Percentiles rank a stretch among this genome's conserved stretches.
Conservation (phyloP, 2,113 vertebrate genomes). For the Mustela lutreola region DNA sequence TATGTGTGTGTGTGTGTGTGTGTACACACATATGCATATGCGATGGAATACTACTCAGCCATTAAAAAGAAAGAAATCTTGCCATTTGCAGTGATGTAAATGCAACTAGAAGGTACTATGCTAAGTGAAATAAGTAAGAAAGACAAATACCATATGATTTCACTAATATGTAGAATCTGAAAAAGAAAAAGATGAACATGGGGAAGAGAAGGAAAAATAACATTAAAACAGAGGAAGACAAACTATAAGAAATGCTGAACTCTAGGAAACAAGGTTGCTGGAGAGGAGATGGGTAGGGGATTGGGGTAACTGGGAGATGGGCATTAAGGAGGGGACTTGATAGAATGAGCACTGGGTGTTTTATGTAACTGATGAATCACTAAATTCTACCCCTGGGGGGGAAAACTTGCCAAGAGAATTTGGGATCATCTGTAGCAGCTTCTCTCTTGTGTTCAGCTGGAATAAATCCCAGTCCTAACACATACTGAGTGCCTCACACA, state of each 20-base stretch:
- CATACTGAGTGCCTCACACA: background rate
- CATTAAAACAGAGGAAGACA: background rate
- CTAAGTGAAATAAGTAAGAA: background rate
- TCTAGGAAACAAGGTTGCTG: background rate
- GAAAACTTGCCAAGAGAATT: slow-evolving; percentile 31
- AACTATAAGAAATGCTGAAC: background rate
- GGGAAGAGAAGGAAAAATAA: background rate
- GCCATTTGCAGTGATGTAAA: background rate
- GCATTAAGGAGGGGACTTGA: background rate
- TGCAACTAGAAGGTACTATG: background rate
- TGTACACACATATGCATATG: background rate
- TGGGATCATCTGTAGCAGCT: background rate
- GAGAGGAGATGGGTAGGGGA: background rate
- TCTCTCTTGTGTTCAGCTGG: background rate
- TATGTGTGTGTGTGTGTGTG: too few relatives aligned
- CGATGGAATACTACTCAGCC: background rate
- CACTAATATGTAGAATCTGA: background rate
- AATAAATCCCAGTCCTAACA: background rate
- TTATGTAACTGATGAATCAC: background rate
- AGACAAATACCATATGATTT: background rate
- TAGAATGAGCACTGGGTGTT: background rate
- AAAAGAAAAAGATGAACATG: background rate
- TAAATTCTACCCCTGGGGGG: background rate
- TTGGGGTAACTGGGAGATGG: background rate
- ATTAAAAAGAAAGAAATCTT: background rate